A percentile compares a stretch with the other conserved stretches of the same genome.
phyloP scores from a whole-genome alignment of 2,797 vertebrate genomes.

The Cichlasoma orientale region DNA sequence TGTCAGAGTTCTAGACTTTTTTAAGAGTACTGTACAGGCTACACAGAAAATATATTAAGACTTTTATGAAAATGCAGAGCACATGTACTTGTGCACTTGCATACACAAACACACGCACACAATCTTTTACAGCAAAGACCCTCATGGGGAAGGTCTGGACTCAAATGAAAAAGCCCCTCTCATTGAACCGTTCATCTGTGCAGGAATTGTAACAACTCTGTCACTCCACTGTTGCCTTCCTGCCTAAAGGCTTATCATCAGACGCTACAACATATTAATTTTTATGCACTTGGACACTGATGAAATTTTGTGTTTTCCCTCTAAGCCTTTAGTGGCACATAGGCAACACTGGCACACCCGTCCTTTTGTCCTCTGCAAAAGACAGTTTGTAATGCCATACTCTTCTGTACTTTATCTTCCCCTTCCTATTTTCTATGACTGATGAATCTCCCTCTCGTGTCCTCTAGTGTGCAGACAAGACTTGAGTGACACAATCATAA shows the following conservation, averaged over 20 bases:
- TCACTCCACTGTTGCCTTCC: slow-evolving; percentile 1
- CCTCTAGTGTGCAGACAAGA: slow-evolving; percentile 38
- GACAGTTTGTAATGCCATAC: slow-evolving; percentile 3
- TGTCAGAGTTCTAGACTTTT: neutral
- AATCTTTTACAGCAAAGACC: slow-evolving; percentile 23
- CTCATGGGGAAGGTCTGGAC: slow-evolving; percentile 12
- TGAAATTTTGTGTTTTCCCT: slow-evolving; percentile 27
- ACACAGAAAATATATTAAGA: neutral
- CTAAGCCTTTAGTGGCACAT: slow-evolving; percentile 9
- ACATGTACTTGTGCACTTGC: neutral
- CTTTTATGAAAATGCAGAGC: neutral
- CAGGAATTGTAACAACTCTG: slow-evolving; percentile 3
- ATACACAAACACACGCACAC: neutral
- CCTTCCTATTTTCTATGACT: slow-evolving; percentile 14
- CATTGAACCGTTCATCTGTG: slow-evolving; percentile 13
- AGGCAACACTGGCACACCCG: slow-evolving; percentile 3
- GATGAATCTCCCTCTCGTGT: slow-evolving; percentile 49
- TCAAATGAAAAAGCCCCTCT: slow-evolving; percentile 13
- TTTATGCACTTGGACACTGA: slow-evolving; percentile 26
- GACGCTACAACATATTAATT: slow-evolving; percentile 27
- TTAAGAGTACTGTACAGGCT: neutral
- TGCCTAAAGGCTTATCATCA: slow-evolving; percentile 28
- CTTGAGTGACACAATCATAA: slow-evolving; percentile 55
- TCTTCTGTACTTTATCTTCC: slow-evolving; percentile 9
- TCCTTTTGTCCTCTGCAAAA: slow-evolving; percentile 41